Evolutionary conservation across 2,888 invertebrate genomes (phyloP).

Genomic region (Spilarctia lutea): DNA sequence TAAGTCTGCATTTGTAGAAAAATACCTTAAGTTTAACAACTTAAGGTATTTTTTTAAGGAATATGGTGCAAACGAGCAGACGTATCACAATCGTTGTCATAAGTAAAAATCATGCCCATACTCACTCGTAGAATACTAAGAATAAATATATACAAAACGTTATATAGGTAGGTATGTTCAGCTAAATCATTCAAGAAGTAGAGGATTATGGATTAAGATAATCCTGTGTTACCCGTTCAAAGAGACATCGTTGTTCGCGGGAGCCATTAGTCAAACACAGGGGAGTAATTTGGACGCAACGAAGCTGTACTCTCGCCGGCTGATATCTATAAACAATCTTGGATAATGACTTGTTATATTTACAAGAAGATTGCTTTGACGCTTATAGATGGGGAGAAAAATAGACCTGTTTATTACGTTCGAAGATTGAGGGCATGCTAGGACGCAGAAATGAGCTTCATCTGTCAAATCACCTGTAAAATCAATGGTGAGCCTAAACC

Average conservation of each 20-base stretch:
- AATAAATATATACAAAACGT: neutral
- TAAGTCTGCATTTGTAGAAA: too few species aligned
- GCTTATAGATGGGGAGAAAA: neutral
- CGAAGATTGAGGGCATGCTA: neutral
- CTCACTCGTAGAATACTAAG: too few species aligned
- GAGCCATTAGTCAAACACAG: slow-evolving; percentile 21
- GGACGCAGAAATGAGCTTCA: too few species aligned
- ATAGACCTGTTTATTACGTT: neutral
- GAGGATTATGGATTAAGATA: neutral
- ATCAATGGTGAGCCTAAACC: too few species aligned
- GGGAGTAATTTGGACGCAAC: slow-evolving; percentile 12
- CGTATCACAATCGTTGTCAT: too few species aligned
- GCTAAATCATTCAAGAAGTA: neutral
- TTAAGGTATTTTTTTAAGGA: too few species aligned
- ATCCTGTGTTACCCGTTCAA: neutral
- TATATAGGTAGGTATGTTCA: neutral
- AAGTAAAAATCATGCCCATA: too few species aligned
- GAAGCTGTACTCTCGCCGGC: slow-evolving; percentile 1
- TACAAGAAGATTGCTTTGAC: slow-evolving; percentile 14
- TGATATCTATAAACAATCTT: slow-evolving; percentile 24
- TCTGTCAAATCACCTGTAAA: neutral
- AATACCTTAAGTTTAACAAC: too few species aligned
- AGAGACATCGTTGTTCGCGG: slow-evolving; percentile 6
- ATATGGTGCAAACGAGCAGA: too few species aligned
- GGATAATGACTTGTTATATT: slow-evolving; percentile 14